Percentiles rank a stretch among this genome's conserved stretches.
These are phyloP conservation scores for Machimus atricapillus DNA, from an alignment of 2,888 invertebrate species.

Conservation along the genomic window DNA sequence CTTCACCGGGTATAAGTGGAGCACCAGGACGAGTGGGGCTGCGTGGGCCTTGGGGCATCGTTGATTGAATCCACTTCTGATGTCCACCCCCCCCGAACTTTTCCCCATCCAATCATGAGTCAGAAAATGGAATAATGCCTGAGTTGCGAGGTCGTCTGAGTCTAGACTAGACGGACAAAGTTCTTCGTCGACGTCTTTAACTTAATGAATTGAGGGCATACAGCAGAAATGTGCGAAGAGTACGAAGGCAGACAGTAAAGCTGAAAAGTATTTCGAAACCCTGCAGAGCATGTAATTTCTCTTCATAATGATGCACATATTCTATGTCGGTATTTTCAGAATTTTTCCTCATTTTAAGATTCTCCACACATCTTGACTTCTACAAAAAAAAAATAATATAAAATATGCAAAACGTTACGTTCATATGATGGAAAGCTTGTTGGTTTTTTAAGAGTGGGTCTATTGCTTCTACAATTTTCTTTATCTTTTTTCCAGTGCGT, in stretches of 20 bases:
- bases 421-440: background rate
- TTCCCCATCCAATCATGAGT: background rate
- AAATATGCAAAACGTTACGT: background rate
- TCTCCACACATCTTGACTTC: background rate
- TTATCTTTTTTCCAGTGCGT: background rate
- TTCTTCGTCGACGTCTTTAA: background rate
- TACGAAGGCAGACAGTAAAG: background rate
- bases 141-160: background rate
- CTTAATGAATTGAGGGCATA: background rate
- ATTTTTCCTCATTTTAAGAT: background rate
- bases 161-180: background rate
- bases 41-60: background rate
- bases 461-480: background rate
- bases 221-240: background rate
- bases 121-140: background rate
- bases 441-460: background rate
- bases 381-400: background rate
- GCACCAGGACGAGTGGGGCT: background rate
- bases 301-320: background rate
- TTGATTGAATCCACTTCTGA: background rate
- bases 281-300: background rate
- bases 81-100: background rate
- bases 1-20: background rate
- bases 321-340: background rate
- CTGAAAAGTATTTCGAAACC: background rate